These are phyloP conservation scores for Crenuchus spilurus DNA, from an alignment of 2,797 vertebrate genomes.

Conservation along the genomic window DNA sequence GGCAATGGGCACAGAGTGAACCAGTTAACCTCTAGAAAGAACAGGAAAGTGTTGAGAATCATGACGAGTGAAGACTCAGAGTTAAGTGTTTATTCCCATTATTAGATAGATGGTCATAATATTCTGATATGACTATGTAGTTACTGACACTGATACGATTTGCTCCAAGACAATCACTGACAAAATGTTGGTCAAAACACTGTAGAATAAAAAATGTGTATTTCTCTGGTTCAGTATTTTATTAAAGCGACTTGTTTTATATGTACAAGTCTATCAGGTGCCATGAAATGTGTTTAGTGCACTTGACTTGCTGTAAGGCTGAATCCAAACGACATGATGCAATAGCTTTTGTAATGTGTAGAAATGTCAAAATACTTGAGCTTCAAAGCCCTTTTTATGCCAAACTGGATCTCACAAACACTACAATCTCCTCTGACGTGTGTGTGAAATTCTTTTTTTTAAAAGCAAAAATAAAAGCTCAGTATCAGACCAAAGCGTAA, in stretches of 20 bases:
- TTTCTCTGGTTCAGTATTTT: constrained; percentile 45
- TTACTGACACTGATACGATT: too few species aligned
- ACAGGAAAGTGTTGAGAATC: too few species aligned
- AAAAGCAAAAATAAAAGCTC: neutral
- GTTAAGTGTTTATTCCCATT: too few species aligned
- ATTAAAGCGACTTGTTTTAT: constrained; percentile 36
- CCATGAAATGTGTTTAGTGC: constrained; percentile 42
- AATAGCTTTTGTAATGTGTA: too few species aligned
- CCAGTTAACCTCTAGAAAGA: too few species aligned
- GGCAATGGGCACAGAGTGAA: too few species aligned
- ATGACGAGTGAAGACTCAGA: too few species aligned
- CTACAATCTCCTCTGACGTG: neutral
- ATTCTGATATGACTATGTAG: too few species aligned
- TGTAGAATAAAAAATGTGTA: constrained; percentile 27
- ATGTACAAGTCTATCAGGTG: constrained; percentile 52
- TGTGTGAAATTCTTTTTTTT: constrained; percentile 4
- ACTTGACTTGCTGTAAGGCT: neutral
- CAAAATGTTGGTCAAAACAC: constrained; percentile 1
- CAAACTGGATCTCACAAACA: neutral
- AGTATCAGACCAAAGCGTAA: constrained; percentile 1
- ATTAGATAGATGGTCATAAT: too few species aligned
- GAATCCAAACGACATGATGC: too few species aligned
- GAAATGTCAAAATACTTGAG: neutral
- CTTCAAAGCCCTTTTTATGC: constrained; percentile 3
- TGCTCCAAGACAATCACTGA: constrained; percentile 23